Base-by-base conservation (phyloP, 1,140 invertebrate genomes). In the Psilanteris sp. region DNA sequence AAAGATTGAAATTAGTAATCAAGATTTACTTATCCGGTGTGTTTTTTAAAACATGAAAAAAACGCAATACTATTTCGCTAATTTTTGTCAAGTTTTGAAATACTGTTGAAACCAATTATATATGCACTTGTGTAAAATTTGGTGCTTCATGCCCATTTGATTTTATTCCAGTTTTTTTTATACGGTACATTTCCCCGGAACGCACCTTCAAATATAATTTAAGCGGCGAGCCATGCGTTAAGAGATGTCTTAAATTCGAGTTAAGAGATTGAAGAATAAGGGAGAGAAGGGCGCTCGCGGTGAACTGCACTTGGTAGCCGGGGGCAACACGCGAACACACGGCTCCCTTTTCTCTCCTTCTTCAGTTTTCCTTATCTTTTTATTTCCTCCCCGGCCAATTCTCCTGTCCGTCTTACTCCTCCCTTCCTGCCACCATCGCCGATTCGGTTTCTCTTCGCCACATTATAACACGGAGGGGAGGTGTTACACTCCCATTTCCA, bases 261-360 rank as follows among this genome's bases (percentile, higher is more conserved):
- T 67, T 67, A 59, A 66, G 44, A 66, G 66, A 76, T 76, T 64
- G 48, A 50, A 68, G 41, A 64, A 61, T 52, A 55, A 50, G 67
- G 15, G 79, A 73, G 77, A 64, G 79, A 62, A 71, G 76, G 78
- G 79, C 64, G 77, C 79, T 76, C 72, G 78, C 57, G 75, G 79
- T 72, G 74, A 83, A 64, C 71, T 80, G 71, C 15, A 37, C 66
- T 29, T 80, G 72, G 82, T 83, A 84, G 80, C 82, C 76, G 67
- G 70, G 52, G 78, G 81, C 82, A 84, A 82, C 83, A 83, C 80
- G 79, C 81, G 78, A 83, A 70, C 70, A n/a, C 54, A 67, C 50
- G 44, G 34, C 62, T 78, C 78, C 72, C 74, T 76, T 77, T 70
- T 62, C 77, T 73, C 64, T 61, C 50, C 37, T 68, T 73, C 55